phyloP scores from a whole-genome alignment of 2,888 invertebrate species.

The Siphlonurus alternatus region DNA sequence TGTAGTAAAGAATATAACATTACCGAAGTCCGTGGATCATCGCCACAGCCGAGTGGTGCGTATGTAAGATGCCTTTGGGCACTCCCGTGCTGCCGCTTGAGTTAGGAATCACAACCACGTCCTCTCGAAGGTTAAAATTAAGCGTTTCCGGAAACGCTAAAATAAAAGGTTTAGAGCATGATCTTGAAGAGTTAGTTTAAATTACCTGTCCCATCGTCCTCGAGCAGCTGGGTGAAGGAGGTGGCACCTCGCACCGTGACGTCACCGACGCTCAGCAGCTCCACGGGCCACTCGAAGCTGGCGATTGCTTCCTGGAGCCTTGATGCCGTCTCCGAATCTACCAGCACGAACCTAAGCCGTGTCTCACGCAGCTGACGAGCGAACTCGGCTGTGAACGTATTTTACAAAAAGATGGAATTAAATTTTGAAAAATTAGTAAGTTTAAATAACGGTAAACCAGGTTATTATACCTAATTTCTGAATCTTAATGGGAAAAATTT shows the following conservation, averaged over 20 bases:
- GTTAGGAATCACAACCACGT: conserved; percentile 24
- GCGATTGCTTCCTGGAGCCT: background rate
- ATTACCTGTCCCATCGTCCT: conserved; percentile 5
- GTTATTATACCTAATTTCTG: too few relatives aligned
- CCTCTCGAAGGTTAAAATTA: conserved; percentile 17
- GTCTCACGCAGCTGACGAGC: background rate
- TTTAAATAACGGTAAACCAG: background rate
- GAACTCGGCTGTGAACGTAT: background rate
- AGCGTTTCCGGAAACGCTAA: background rate
- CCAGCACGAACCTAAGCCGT: background rate
- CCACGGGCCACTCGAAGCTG: background rate
- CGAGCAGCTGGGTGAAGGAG: background rate
- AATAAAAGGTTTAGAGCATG: too few relatives aligned
- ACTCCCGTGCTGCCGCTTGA: conserved; percentile 30
- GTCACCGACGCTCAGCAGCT: background rate
- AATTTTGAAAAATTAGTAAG: background rate
- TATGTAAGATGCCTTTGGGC: conserved; percentile 10
- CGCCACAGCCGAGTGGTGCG: background rate
- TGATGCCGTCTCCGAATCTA: background rate
- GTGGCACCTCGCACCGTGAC: background rate
- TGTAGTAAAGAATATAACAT: too few relatives aligned
- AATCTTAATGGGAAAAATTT: too few relatives aligned
- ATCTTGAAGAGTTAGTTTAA: too few relatives aligned
- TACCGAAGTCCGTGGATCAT: background rate
- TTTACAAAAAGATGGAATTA: too few relatives aligned